A percentile compares a stretch with the other conserved stretches of the same genome.
These are phyloP conservation scores for Sciurus carolinensis DNA, from an alignment of 2,797 vertebrate species.

Conservation along the genomic window DNA sequence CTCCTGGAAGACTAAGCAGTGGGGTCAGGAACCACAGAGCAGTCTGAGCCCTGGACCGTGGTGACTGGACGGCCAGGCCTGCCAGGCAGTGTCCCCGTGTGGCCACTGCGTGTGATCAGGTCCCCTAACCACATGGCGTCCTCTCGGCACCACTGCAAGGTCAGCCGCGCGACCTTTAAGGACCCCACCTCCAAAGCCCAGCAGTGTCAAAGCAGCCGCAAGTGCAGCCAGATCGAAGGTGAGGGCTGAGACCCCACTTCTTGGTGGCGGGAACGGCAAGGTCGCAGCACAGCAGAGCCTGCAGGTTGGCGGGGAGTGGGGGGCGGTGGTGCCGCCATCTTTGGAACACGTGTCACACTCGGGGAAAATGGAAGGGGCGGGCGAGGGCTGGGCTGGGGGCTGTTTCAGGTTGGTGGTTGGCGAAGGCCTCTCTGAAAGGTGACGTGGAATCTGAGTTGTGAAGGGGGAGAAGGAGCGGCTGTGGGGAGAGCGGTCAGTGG, in stretches of 20 bases:
- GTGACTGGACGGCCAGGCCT: neutral
- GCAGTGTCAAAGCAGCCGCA: neutral
- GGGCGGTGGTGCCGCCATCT: accelerated
- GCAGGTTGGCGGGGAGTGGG: neutral
- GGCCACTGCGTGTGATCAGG: neutral
- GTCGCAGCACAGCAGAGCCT: neutral
- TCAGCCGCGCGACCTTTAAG: neutral
- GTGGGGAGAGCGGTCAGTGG: neutral
- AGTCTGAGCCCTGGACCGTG: neutral
- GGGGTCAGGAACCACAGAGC: no score
- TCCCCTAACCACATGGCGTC: neutral
- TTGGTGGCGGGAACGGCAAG: neutral
- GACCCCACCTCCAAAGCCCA: neutral
- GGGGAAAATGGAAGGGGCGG: neutral
- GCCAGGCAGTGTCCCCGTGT: neutral
- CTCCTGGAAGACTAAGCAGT: neutral
- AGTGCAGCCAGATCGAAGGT: neutral
- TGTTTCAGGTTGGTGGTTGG: neutral
- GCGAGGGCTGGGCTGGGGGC: neutral
- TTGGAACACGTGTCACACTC: neutral
- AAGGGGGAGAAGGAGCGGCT: neutral
- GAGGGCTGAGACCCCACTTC: neutral
- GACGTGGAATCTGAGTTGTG: neutral
- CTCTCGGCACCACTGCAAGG: neutral
- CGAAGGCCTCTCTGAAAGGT: neutral